A percentile compares a stretch with the other conserved stretches of the same genome.
Evolutionary conservation across 1,140 invertebrate species (phyloP).

Genomic region (Eurosta solidaginis): DNA sequence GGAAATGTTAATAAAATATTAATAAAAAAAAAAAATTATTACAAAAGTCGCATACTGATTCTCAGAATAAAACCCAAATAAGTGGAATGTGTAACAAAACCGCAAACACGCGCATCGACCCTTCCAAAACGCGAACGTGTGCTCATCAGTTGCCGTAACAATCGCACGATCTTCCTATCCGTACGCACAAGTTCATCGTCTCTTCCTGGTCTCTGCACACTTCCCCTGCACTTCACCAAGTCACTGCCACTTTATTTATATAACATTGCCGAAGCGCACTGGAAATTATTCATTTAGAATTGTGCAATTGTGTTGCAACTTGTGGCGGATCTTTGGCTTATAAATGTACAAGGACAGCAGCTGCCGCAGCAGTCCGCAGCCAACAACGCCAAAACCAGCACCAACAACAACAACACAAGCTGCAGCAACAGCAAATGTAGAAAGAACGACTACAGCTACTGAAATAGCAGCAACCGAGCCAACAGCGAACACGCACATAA

Average conservation of each 20-base stretch:
- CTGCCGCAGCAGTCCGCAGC: conserved; percentile 52
- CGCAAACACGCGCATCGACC: no score
- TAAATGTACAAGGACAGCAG: conserved; percentile 59
- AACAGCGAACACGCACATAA: not conserved
- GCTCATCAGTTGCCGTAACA: no score
- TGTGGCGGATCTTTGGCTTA: conserved; percentile 35
- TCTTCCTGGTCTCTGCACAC: no score
- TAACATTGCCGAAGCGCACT: not conserved
- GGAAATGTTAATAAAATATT: no score
- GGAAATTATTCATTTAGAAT: not conserved
- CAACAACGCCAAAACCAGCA: conserved; percentile 37
- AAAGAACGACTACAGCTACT: conserved; percentile 32
- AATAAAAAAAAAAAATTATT: no score
- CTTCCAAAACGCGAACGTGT: no score
- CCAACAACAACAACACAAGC: conserved; percentile 39
- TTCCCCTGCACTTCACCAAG: no score
- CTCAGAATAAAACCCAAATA: no score
- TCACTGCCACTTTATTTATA: not conserved
- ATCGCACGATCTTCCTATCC: no score
- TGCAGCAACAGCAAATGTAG: conserved; percentile 25
- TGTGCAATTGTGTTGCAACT: not conserved
- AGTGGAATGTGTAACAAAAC: no score
- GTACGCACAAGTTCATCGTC: no score
- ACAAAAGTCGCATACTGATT: no score
- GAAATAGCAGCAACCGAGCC: not conserved